Evolutionary conservation across 1,140 invertebrate species (phyloP).

Genomic region (Radopholus similis): DNA sequence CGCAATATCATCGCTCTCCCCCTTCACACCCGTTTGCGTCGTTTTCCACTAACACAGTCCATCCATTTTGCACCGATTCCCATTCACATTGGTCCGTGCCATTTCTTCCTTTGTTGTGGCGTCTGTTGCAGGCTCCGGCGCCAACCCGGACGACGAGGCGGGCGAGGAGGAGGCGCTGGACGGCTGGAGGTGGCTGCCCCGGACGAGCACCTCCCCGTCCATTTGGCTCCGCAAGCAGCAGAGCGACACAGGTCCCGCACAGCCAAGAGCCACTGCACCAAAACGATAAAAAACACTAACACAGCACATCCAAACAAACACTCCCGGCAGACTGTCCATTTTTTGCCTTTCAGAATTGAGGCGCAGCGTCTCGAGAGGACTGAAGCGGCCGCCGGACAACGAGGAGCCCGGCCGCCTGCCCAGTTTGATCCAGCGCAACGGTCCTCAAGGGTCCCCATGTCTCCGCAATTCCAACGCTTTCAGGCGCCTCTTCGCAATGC

Average conservation of each 20-base stretch:
- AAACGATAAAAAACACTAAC: not conserved
- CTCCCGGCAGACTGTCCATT: not conserved
- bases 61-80: not conserved
- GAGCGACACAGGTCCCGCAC: not conserved
- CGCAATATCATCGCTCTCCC: not conserved
- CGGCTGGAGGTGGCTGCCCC: not conserved
- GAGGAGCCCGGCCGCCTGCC: not conserved
- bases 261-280: not conserved
- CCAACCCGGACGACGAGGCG: slow-evolving; percentile 5
- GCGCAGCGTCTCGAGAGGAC: slow-evolving; percentile 3
- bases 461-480: not conserved
- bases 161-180: slow-evolving; percentile 1
- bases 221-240: slow-evolving; percentile 9
- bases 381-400: not conserved
- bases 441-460: not conserved
- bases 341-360: slow-evolving; percentile 11
- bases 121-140: slow-evolving; percentile 5
- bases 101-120: not conserved
- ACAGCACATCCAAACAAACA: not conserved
- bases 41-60: not conserved
- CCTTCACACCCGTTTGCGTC: not conserved
- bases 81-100: not conserved
- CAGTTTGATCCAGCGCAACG: not conserved
- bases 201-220: not conserved
- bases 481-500: not conserved